Evolutionary conservation across 2,113 vertebrate species (phyloP).

Genomic region (Periophthalmus modestus): DNA sequence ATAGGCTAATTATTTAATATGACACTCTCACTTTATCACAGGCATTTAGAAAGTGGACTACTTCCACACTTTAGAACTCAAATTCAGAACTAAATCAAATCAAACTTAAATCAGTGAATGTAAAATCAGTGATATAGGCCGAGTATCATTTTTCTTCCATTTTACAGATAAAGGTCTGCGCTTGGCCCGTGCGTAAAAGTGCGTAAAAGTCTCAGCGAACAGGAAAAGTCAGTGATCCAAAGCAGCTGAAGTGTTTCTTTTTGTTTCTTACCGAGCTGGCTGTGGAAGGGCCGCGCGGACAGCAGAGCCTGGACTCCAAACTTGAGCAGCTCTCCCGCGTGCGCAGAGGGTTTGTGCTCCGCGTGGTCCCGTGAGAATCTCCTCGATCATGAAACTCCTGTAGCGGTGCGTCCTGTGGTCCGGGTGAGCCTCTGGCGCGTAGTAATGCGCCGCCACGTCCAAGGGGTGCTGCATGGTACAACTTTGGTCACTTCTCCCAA

Average conservation of each 20-base stretch:
- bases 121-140: too few species aligned
- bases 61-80: too few species aligned
- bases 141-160: background rate
- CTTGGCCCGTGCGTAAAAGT: background rate
- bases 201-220: background rate
- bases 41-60: background rate
- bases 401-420: slow-evolving; percentile 95
- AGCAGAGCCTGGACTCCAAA: slow-evolving; percentile 94
- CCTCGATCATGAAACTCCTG: slow-evolving; percentile 98
- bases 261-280: slow-evolving; percentile 84
- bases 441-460: slow-evolving; percentile 86
- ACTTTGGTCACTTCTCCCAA: slow-evolving; percentile 23
- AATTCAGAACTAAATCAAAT: too few species aligned
- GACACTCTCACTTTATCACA: background rate
- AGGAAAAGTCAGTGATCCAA: background rate
- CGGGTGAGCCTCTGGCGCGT: slow-evolving; percentile 83
- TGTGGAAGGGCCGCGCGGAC: slow-evolving; percentile 89
- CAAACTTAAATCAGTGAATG: too few species aligned
- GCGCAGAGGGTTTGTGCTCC: slow-evolving; percentile 84
- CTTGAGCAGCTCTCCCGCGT: slow-evolving; percentile 89
- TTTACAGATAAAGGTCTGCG: background rate
- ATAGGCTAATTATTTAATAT: background rate
- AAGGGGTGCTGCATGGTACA: slow-evolving; percentile 88
- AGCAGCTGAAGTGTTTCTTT: background rate
- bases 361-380: slow-evolving; percentile 93